Percentiles rank a stretch among this genome's conserved stretches.
Evolutionary conservation across 1,140 invertebrate species (phyloP).

Genomic region (Drosophila erecta): DNA sequence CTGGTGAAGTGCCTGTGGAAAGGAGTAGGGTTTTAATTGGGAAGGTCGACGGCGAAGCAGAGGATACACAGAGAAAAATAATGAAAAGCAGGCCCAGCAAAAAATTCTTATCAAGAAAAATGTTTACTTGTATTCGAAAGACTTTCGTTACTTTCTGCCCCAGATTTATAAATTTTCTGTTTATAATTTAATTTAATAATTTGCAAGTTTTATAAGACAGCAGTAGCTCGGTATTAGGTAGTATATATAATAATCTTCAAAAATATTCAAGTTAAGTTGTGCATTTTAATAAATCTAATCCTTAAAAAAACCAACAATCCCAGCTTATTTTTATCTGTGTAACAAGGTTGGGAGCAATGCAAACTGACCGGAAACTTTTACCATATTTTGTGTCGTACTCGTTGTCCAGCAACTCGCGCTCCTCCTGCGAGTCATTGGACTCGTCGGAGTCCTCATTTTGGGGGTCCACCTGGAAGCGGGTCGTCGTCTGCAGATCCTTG

Average conservation of each 20-base stretch:
- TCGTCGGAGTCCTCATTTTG: constrained; percentile 85
- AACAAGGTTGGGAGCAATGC: constrained; percentile 15
- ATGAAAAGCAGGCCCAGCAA: neutral
- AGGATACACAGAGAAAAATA: constrained; percentile 28
- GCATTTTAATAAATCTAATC: no score
- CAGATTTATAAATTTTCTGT: no score
- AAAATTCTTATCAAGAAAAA: no score
- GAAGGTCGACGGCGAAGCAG: constrained; percentile 2
- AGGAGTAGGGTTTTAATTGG: constrained; percentile 1
- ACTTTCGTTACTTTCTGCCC: no score
- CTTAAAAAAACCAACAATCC: no score
- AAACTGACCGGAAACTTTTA: constrained; percentile 90
- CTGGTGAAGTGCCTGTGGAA: constrained; percentile 92
- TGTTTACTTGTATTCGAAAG: no score
- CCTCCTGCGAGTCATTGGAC: constrained; percentile 85
- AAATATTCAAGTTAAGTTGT: neutral
- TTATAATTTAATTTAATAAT: no score
- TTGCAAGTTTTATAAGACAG: no score
- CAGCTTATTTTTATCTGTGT: constrained; percentile 9
- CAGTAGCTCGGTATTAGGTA: no score
- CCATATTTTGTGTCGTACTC: constrained; percentile 90
- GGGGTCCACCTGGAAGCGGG: constrained; percentile 86
- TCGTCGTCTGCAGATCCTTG: constrained; percentile 86
- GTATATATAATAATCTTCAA: no score
- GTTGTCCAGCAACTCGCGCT: constrained; percentile 86